These are phyloP conservation scores for Hoplias malabaricus DNA, from an alignment of 2,113 vertebrate genomes.

Conservation along the genomic window DNA sequence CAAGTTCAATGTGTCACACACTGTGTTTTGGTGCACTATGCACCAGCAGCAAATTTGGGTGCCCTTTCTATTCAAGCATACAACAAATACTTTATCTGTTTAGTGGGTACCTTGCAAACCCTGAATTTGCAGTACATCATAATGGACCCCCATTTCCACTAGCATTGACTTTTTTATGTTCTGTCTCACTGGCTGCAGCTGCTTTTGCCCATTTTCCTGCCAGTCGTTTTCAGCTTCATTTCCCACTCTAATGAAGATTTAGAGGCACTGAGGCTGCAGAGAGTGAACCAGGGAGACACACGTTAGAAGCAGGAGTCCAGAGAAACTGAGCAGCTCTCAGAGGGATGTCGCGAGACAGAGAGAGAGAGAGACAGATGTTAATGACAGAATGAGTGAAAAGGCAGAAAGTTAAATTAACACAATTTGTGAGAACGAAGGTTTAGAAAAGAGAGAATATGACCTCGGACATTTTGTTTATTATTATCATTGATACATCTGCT, in stretches of 20 bases:
- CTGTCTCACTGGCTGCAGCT: slow-evolving; percentile 70
- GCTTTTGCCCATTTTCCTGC: slow-evolving; percentile 73
- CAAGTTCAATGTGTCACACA: not conserved
- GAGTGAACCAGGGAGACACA: slow-evolving; percentile 18
- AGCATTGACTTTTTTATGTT: slow-evolving; percentile 52
- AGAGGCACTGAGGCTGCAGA: slow-evolving; percentile 64
- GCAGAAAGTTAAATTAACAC: not conserved
- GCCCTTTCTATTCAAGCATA: slow-evolving; percentile 4
- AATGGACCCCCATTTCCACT: slow-evolving; percentile 45
- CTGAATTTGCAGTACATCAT: slow-evolving; percentile 37
- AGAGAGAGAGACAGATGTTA: not conserved
- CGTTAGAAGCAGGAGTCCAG: not conserved
- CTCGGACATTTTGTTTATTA: no score
- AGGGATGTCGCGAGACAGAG: not conserved
- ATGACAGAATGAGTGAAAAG: not conserved
- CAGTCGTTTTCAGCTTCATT: slow-evolving; percentile 81
- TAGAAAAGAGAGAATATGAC: not conserved
- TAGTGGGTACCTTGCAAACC: slow-evolving; percentile 12
- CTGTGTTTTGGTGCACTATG: not conserved
- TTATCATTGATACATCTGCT: no score
- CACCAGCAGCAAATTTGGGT: not conserved
- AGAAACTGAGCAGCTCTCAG: slow-evolving; percentile 24
- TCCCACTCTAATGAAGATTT: slow-evolving; percentile 80
- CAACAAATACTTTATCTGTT: slow-evolving; percentile 22
- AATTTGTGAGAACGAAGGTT: not conserved